Evolutionary conservation across 2,888 invertebrate genomes (phyloP).

Genomic region (Caradrina kadenii): DNA sequence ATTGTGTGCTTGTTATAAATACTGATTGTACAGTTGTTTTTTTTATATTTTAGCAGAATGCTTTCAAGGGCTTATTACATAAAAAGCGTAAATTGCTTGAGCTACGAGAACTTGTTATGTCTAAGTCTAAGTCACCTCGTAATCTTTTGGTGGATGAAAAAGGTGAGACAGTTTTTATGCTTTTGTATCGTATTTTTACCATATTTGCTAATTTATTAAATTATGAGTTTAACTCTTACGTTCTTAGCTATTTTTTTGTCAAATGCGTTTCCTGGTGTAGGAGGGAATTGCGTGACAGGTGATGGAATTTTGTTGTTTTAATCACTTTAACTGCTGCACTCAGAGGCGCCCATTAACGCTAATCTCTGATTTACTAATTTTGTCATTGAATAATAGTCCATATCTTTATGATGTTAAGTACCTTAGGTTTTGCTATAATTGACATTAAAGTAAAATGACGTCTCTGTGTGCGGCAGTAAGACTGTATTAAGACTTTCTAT

Average conservation of each 20-base stretch:
- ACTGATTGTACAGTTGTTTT: constrained; percentile 6
- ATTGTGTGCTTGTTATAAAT: constrained; percentile 6
- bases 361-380: constrained; percentile 12
- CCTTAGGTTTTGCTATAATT: constrained; percentile 11
- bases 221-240: constrained; percentile 6
- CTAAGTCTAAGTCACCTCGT: constrained; percentile 3
- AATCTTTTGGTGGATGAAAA: constrained; percentile 10
- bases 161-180: constrained; percentile 8
- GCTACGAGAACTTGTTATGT: constrained; percentile 6
- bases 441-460: background rate
- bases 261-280: background rate
- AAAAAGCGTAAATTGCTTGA: constrained; percentile 11
- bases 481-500: constrained; percentile 5
- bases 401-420: constrained; percentile 12
- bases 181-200: constrained; percentile 6
- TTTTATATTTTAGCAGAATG: constrained; percentile 12
- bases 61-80: constrained; percentile 4
- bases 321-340: constrained; percentile 4
- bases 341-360: constrained; percentile 1
- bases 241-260: background rate
- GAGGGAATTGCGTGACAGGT: constrained; percentile 8
- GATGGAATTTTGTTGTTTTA: constrained; percentile 9
- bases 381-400: constrained; percentile 9
- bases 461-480: constrained; percentile 9
- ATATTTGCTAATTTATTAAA: constrained; percentile 2